Evolutionary conservation across 2,797 vertebrate genomes (phyloP), one percentile per base, ranked within the genome.

Genomic region (Oceanodroma leucorhoa): DNA sequence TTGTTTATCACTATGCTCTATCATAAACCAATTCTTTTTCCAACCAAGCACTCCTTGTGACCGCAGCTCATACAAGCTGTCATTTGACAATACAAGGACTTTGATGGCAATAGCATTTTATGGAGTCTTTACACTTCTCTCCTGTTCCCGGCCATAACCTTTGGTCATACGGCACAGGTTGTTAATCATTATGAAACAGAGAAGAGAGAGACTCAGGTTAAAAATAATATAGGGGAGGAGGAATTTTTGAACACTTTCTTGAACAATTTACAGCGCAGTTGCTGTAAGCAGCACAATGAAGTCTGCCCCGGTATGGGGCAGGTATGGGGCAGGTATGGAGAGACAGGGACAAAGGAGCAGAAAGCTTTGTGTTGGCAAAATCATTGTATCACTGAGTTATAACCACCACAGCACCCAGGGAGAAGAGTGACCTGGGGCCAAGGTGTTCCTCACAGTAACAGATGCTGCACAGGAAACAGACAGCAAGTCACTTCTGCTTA

Each of bases 301-400:
- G 34, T n/a, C 38, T 58, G 61, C 22, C 36, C 51, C 41, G 34
- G 32, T 41, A 65, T n/a, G n/a, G n/a, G n/a, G 55, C 26, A 82
- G 20, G 5, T 40, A 67, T 0, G 1, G 23, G n/a, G 55, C 26
- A 82, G 20, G 5, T 40, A 67, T 0, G 1, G 23, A 30, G 10
- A 40, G 45, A 61, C 10, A 11, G 21, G 21, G 26, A 21, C 40
- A 84, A 51, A 67, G 22, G 13, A 67, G 30, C 27, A 71, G 36
- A 64, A 58, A 78, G 62, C 19, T 78, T 45, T 54, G 7, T 48
- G 20, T 7, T 22, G 8, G 24, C 19, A 77, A 93, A 86, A 32
- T 27, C n/a, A 27, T 18, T 20, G 11, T 30, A 58, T 27, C 51
- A 61, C 10, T 54, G 43, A 62, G 8, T 14, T 53, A 69, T n/a